A percentile compares a stretch with the other conserved stretches of the same genome.
These are phyloP conservation scores for Bombus breviceps DNA, from an alignment of 1,140 invertebrate species.

Conservation along the genomic window DNA sequence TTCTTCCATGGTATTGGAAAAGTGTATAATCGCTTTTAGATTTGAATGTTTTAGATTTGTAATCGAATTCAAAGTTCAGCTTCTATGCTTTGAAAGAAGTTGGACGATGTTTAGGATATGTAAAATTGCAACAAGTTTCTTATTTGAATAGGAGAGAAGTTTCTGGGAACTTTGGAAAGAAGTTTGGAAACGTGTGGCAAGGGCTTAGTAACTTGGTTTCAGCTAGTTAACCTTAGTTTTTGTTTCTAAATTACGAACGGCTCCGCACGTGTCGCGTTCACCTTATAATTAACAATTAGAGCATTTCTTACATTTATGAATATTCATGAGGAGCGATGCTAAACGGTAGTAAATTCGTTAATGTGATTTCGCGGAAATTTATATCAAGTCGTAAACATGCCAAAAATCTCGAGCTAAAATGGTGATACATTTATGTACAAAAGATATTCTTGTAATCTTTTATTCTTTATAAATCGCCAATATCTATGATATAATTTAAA, in stretches of 20 bases:
- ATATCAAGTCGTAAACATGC: background rate
- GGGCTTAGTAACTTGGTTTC: background rate
- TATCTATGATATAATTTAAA: background rate
- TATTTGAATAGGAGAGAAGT: background rate
- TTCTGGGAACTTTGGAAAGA: background rate
- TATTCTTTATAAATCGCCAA: no score
- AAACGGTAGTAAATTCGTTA: background rate
- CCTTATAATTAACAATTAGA: slow-evolving; percentile 19
- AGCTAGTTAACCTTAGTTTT: slow-evolving; percentile 2
- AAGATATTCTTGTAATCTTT: no score
- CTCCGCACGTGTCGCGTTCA: background rate
- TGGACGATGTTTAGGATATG: no score
- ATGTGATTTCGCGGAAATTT: slow-evolving; percentile 11
- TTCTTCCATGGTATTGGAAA: no score
- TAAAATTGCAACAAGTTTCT: background rate
- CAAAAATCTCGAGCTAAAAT: background rate
- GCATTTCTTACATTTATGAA: slow-evolving; percentile 18
- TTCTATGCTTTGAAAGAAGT: no score
- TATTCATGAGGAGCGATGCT: background rate
- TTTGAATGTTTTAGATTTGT: no score
- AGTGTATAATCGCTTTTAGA: no score
- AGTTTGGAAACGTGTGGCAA: background rate
- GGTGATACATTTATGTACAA: background rate
- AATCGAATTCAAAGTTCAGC: no score
- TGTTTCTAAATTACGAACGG: background rate